These are phyloP conservation scores for Hirtodrosophila confusa DNA, from an alignment of 2,888 invertebrate species.

Conservation along the genomic window DNA sequence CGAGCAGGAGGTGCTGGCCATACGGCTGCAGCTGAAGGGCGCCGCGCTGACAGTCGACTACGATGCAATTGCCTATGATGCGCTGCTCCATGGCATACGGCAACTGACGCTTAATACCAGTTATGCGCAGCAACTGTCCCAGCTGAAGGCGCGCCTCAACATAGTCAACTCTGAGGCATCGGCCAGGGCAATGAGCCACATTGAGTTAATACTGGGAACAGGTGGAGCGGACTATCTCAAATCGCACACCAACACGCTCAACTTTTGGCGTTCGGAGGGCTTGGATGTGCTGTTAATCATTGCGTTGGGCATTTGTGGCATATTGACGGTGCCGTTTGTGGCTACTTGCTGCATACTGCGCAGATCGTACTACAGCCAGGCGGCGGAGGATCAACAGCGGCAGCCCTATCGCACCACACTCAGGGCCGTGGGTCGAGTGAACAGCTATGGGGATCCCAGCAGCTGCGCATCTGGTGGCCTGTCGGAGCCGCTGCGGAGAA, in stretches of 20 bases:
- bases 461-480: conserved; percentile 25
- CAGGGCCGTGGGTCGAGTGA: conserved; percentile 52
- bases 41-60: conserved; percentile 82
- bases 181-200: conserved; percentile 77
- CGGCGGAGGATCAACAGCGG: conserved; percentile 40
- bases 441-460: conserved; percentile 58
- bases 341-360: conserved; percentile 81
- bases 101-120: conserved; percentile 81
- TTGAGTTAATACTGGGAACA: conserved; percentile 81
- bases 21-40: conserved; percentile 83
- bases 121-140: conserved; percentile 61
- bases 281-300: conserved; percentile 83
- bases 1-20: conserved; percentile 85
- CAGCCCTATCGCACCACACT: conserved; percentile 49
- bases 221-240: conserved; percentile 81
- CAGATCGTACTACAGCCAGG: conserved; percentile 75
- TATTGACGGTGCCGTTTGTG: conserved; percentile 82
- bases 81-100: conserved; percentile 81
- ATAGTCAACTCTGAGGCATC: conserved; percentile 67
- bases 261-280: conserved; percentile 80
- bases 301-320: conserved; percentile 74
- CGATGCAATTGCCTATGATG: conserved; percentile 83
- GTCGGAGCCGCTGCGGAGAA: conserved; percentile 52
- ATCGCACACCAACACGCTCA: conserved; percentile 80
- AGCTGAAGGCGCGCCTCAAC: conserved; percentile 59